Base-by-base conservation (phyloP, 92 coral and sea anemone genomes). In the Heliopora coerulea region DNA sequence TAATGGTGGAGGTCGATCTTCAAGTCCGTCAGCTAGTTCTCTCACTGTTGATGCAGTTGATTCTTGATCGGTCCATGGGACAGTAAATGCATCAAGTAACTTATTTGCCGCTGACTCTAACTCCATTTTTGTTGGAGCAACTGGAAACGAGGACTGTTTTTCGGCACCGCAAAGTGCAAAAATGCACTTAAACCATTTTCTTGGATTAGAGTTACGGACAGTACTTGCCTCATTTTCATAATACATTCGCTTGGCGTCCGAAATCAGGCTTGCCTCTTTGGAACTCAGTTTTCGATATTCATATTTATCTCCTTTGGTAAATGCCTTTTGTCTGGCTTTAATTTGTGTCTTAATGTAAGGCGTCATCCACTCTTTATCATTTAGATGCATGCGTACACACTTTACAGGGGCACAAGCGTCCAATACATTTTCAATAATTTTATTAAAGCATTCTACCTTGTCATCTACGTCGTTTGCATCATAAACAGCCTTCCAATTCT, bases 371-470 rank as follows among this genome's bases (percentile, higher is more conserved):
- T 23, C 50, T 29, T 66, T 66, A 39, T 78, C 78, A 8, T 59
- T 42, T 26, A 83, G 87, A 74, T 78, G 81, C 68, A 56, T 37
- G 56, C 85, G 68, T 70, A 64, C 81, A 66, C 33, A 80, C 21
- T 64, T 72, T 27, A 26, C 33, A n/a, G 68, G 80, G 52, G 75
- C 28, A 34, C 56, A 60, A 74, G 67, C 56, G 85, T 42, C 68
- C 31, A 82, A 50, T 49, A 65, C 23, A 1, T 0, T 65, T 21
- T 8, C n/a, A 18, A 65, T 44, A 41, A 44, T 65, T 40, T 33
- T 69, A 33, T 68, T 76, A 50, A 81, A 81, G 54, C 82, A 75
- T 67, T 82, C 64, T 15, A 82, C 82, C 48, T 75, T 82, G 20
- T 65, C 87, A 28, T 83, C 83, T 0, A 83, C 83, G 60, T 78